Conservation (phyloP, 2,797 vertebrate species). For the Botia kubotai region DNA sequence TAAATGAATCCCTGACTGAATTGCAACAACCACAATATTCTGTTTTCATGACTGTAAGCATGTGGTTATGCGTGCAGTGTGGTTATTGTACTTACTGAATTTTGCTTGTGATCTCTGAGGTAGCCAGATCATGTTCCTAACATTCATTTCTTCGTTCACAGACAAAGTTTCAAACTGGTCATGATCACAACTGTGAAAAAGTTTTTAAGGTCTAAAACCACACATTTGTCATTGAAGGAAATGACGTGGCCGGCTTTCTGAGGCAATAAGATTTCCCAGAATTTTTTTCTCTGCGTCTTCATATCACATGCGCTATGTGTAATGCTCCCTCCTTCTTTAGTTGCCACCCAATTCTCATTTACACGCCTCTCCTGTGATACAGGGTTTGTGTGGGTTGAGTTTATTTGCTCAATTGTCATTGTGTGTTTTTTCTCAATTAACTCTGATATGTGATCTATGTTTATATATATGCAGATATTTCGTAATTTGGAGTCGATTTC, state of each 20-base stretch:
- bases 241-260: slow-evolving; percentile 76
- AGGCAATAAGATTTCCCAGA: slow-evolving; percentile 82
- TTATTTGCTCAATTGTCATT: background rate
- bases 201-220: slow-evolving; percentile 77
- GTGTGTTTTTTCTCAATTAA: background rate
- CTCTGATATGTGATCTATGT: background rate
- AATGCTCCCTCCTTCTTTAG: slow-evolving; percentile 44
- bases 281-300: slow-evolving; percentile 63
- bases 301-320: slow-evolving; percentile 62
- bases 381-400: slow-evolving; percentile 17
- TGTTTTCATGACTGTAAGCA: slow-evolving; percentile 11
- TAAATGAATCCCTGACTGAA: background rate
- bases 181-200: slow-evolving; percentile 76
- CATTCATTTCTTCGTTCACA: slow-evolving; percentile 76
- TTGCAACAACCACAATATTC: slow-evolving; percentile 3
- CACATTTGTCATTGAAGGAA: slow-evolving; percentile 81
- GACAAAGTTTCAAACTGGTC: slow-evolving; percentile 70
- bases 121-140: slow-evolving; percentile 75
- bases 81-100: slow-evolving; percentile 73
- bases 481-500: background rate
- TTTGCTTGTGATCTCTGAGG: slow-evolving; percentile 66
- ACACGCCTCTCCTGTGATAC: background rate
- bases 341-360: slow-evolving; percentile 43
- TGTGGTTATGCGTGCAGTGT: slow-evolving; percentile 21
- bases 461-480: background rate